A percentile compares a stretch with the other conserved stretches of the same genome.
Conservation (phyloP, 2,113 vertebrate genomes). For the Cynopterus brachyotis region DNA sequence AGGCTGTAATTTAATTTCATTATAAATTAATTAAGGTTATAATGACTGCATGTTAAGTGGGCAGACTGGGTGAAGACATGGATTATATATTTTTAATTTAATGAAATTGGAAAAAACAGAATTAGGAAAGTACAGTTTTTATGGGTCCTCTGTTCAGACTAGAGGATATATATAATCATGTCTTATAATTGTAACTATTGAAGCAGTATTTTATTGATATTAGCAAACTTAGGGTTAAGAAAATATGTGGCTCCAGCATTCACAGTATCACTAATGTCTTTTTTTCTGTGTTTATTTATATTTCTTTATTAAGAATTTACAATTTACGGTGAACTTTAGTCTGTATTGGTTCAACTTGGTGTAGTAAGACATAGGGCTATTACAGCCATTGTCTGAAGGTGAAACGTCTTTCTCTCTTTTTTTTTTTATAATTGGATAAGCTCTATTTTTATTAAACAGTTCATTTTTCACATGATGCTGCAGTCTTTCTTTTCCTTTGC, state of each 20-base stretch:
- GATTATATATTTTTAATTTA: constrained; percentile 39
- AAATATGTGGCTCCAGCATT: neutral
- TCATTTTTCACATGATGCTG: neutral
- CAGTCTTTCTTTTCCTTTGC: neutral
- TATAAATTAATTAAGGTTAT: neutral
- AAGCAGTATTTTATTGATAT: constrained; percentile 2
- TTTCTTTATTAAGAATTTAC: constrained; percentile 19
- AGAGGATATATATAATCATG: neutral
- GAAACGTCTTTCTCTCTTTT: constrained; percentile 17
- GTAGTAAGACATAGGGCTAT: neutral
- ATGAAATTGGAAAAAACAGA: neutral
- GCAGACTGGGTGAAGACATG: neutral
- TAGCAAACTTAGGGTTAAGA: constrained; percentile 25
- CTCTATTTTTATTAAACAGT: constrained; percentile 3
- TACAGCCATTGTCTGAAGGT: neutral
- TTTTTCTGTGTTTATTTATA: neutral
- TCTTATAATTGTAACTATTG: constrained; percentile 31
- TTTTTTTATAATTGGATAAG: constrained; percentile 4
- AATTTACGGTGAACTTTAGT: neutral
- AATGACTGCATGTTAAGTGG: neutral
- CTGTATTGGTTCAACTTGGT: constrained; percentile 23
- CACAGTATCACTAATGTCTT: neutral
- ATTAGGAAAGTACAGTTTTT: constrained; percentile 33
- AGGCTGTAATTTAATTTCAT: neutral
- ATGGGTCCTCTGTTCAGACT: neutral